A percentile compares a stretch with the other conserved stretches of the same genome.
Evolutionary conservation across 2,888 invertebrate genomes (phyloP).

Genomic region (Scrobipalpa atriplicella): DNA sequence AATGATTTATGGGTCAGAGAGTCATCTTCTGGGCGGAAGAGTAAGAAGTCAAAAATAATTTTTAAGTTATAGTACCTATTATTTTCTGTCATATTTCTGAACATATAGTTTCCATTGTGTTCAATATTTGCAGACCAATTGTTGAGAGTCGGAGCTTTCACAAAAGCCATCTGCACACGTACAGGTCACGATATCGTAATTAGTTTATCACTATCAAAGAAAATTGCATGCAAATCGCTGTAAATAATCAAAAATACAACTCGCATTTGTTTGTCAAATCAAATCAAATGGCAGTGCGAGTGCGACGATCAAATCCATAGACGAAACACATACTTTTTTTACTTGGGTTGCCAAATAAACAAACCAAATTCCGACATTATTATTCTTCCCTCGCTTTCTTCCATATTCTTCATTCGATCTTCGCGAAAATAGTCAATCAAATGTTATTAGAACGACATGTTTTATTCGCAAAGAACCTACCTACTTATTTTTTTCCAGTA

Average conservation of each 20-base stretch:
- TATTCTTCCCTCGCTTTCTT: too few relatives aligned
- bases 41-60: background rate
- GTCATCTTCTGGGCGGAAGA: too few relatives aligned
- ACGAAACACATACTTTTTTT: background rate
- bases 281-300: background rate
- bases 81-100: conserved; percentile 75
- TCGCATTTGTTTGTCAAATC: background rate
- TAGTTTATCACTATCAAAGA: background rate
- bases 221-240: background rate
- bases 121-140: conserved; percentile 60
- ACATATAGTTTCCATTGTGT: conserved; percentile 63
- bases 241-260: background rate
- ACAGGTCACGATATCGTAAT: background rate
- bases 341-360: background rate
- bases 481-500: too few relatives aligned
- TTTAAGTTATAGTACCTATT: conserved; percentile 49
- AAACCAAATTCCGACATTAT: background rate
- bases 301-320: background rate
- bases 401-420: too few relatives aligned
- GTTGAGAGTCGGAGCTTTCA: conserved; percentile 48
- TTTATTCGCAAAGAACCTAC: too few relatives aligned
- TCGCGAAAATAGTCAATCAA: too few relatives aligned
- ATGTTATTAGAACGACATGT: too few relatives aligned
- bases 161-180: conserved; percentile 67
- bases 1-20: too few relatives aligned